These are phyloP conservation scores for Ophioderma brevispina DNA, from an alignment of 35 echinoderm and acorn worm genomes.

Conservation along the genomic window DNA sequence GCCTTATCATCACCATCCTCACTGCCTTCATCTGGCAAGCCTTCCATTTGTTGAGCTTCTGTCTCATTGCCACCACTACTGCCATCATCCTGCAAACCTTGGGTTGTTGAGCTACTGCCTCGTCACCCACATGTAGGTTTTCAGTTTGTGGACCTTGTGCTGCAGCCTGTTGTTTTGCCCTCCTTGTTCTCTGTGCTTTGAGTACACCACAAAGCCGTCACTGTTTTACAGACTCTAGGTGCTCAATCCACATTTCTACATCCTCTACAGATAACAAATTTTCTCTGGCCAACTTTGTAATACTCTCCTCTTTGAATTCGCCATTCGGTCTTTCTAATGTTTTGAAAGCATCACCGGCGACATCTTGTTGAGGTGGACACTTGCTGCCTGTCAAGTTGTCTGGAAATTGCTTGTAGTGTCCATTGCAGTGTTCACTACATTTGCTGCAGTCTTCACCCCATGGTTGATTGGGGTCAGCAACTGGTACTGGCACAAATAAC, in stretches of 20 bases:
- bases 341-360: not conserved
- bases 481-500: not conserved
- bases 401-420: not conserved
- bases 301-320: not conserved
- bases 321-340: not conserved
- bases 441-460: not conserved
- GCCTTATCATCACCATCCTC: too few species aligned
- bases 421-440: constrained; percentile 1
- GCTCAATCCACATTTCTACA: constrained; percentile 5
- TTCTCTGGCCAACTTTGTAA: not conserved
- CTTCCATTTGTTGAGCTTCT: too few species aligned
- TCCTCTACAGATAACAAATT: not conserved
- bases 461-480: not conserved
- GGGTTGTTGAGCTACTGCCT: too few species aligned
- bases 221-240: constrained; percentile 2
- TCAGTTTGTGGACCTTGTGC: too few species aligned
- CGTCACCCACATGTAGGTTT: too few species aligned
- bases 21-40: too few species aligned
- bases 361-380: not conserved
- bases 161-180: too few species aligned
- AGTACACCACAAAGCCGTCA: not conserved
- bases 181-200: not conserved
- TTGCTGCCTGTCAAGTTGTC: not conserved
- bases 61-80: too few species aligned
- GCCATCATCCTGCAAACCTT: too few species aligned